Conservation (phyloP, 2,113 vertebrate species). For the Hirundichthys speculiger region DNA sequence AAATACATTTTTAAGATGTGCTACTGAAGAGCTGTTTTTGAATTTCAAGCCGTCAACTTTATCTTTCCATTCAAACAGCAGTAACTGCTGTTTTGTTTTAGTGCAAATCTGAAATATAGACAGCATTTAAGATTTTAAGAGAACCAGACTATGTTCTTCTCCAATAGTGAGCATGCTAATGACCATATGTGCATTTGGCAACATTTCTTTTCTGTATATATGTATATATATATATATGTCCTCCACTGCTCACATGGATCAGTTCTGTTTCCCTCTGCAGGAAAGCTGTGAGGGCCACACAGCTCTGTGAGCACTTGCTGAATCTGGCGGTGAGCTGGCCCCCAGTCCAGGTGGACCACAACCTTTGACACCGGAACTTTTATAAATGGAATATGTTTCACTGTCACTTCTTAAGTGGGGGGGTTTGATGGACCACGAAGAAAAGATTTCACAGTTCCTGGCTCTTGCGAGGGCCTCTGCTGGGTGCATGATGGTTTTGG, state of each 20-base stretch:
- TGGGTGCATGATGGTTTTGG: conserved; percentile 19
- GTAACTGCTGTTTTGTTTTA: too few species aligned
- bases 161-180: not conserved
- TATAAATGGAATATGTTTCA: conserved; percentile 6
- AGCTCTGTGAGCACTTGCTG: conserved; percentile 57
- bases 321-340: conserved; percentile 27
- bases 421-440: conserved; percentile 29
- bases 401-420: conserved; percentile 18
- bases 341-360: conserved; percentile 39
- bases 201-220: too few species aligned
- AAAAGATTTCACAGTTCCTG: conserved; percentile 14
- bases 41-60: too few species aligned
- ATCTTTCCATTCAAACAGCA: too few species aligned
- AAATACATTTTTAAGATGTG: too few species aligned
- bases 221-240: too few species aligned
- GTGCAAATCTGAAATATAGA: too few species aligned
- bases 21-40: too few species aligned
- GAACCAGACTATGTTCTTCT: too few species aligned
- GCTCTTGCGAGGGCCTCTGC: conserved; percentile 26
- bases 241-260: too few species aligned
- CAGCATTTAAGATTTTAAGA: too few species aligned
- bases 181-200: too few species aligned
- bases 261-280: conserved; percentile 57
- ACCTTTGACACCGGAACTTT: conserved; percentile 35
- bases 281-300: conserved; percentile 79